Evolutionary conservation across 2,888 invertebrate species (phyloP).

Genomic region (Acanthosepion esculentum): DNA sequence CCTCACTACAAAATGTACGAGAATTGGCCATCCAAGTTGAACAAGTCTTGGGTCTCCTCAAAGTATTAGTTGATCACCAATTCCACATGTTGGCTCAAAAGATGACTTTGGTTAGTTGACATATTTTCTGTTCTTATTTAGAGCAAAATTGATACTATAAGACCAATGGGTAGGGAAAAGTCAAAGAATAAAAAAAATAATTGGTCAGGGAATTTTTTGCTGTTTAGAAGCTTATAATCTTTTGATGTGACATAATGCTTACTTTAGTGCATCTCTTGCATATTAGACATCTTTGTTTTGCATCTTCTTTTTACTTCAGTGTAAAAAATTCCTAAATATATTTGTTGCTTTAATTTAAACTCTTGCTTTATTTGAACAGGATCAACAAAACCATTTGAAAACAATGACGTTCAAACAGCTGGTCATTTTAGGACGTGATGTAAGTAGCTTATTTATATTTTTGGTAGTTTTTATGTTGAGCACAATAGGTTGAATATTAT

Average conservation of each 20-base stretch:
- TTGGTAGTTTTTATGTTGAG: no score
- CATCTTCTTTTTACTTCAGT: no score
- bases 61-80: constrained; percentile 92
- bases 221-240: no score
- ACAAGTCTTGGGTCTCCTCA: constrained; percentile 94
- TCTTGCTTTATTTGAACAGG: constrained; percentile 73
- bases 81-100: constrained; percentile 81
- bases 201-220: no score
- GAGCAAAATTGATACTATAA: no score
- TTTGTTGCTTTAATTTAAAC: not conserved
- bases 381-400: constrained; percentile 79
- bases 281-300: no score
- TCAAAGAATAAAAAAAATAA: no score
- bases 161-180: no score
- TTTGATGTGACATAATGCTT: no score
- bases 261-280: no score
- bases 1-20: constrained; percentile 74
- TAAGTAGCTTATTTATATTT: constrained; percentile 75
- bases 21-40: constrained; percentile 81
- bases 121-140: not conserved
- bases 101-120: constrained; percentile 68
- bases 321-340: not conserved
- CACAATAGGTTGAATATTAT: no score
- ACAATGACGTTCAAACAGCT: constrained; percentile 83
- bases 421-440: constrained; percentile 85